Evolutionary conservation across 2,888 invertebrate species (phyloP), one percentile per base, ranked within the genome.

Genomic region (Campoplex capitator): DNA sequence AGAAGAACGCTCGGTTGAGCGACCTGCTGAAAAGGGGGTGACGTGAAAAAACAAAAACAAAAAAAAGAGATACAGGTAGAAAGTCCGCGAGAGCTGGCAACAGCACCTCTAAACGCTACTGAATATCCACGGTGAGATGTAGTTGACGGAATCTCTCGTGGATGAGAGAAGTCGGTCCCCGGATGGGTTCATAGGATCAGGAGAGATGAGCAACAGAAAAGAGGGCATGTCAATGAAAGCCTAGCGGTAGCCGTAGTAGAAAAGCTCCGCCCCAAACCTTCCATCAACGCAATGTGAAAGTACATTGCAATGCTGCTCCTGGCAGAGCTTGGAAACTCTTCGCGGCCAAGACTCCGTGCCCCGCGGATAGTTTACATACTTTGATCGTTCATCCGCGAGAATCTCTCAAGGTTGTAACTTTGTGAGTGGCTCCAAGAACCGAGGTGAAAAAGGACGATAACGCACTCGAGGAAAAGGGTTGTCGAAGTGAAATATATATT

Each of bases 301-400:
- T 67, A 71, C 56, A 67, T 73, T 77, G 79, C 73, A 75, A 76
- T 78, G 84, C 58, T 71, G 42, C 54, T 23, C 23, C 23, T 54
- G 77, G 58, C 48, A 67, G 38, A 32, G 51, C 74, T 68, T 68
- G 51, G 32, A 85, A 85, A 87, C 85, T 82, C 87, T 62, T 58
- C 54, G 68, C 28, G 76, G 75, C 73, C 56, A 58, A 56, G 74
- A 23, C 65, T 73, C 58, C 18, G 18, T 86, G 78, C 86, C 76
- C 75, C 76, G 78, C 70, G 82, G 80, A 87, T 89, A 88, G 89
- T 88, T 89, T 89, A 86, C 88, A 89, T 88, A 89, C 88, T 89
- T 89, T 89, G 89, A 89, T 88, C 89, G 85, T 88, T 87, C 85
- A 84, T 76, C 86, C 88, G 84, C 81, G 87, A 86, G 87, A 89